Base-by-base conservation (phyloP, 2,797 vertebrate genomes). In the Taenioides sp. region DNA sequence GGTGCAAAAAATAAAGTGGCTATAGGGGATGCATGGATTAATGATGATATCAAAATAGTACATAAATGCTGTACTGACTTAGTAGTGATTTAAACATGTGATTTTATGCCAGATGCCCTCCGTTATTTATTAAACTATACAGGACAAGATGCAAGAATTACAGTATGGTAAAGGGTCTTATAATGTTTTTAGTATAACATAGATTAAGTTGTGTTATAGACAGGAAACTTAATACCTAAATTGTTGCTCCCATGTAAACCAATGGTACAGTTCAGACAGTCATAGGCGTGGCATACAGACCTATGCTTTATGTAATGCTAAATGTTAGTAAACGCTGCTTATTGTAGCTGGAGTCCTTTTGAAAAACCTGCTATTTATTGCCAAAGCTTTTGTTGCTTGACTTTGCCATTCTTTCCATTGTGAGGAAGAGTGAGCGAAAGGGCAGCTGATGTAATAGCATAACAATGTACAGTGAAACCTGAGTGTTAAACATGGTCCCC, bases 391-490 rank as follows among this genome's bases (percentile, higher is more conserved):
- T 52, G 65, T 66, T 66, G 63, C 40, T 65, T 65, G 63, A 65
- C 63, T 11, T 65, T 49, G 59, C 59, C 60, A 27, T 66, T 31
- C 37, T 67, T 40, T 61, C 40, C 37, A 18, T 49, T 50, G 69
- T 34, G 37, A 60, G 12, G 68, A 58, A 25, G 66, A 11, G 17
- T n/a, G 28, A 64, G 49, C 43, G 31, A 73, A 16, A 27, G 61
- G 59, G 7, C 27, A 70, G 67, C 37, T 69, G 4, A 69, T 72
- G 37, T 76, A 65, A 70, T 59, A 59, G 27, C 18, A 11, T 27
- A 65, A 64, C 18, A 67, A 63, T 23, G 65, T 25, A 62, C 67
- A 62, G 14, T 69, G 68, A 78, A 65, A 71, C 22, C 55, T 67
- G 59, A 47, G 59, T 57, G 20, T 20, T 64, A 37, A 68, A 50